Conservation (phyloP, 1,140 invertebrate genomes). For the Apis dorsata region DNA sequence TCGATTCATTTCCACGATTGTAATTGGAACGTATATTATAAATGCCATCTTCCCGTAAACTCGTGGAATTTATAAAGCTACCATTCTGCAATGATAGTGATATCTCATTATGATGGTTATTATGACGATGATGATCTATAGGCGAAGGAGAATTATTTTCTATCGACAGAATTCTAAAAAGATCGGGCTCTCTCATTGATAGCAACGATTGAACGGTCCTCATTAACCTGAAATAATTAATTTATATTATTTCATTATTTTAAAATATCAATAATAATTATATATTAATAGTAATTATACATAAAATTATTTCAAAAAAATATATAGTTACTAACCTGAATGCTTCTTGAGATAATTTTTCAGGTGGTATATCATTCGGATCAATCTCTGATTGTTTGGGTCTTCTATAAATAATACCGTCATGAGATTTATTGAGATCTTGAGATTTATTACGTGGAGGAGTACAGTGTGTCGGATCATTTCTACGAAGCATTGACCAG, state of each 20-base stretch:
- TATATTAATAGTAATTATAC: background rate
- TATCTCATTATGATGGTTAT: constrained; percentile 56
- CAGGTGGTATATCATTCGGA: constrained; percentile 81
- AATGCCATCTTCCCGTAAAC: constrained; percentile 37
- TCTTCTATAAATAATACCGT: constrained; percentile 67
- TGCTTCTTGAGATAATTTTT: constrained; percentile 85
- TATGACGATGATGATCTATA: constrained; percentile 26
- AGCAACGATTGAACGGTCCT: constrained; percentile 85
- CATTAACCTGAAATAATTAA: constrained; percentile 77
- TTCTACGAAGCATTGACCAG: constrained; percentile 76
- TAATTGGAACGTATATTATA: constrained; percentile 29
- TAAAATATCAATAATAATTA: background rate
- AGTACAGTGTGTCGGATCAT: constrained; percentile 68
- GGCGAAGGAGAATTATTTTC: constrained; percentile 60
- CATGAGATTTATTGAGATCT: constrained; percentile 66
- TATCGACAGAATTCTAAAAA: constrained; percentile 76
- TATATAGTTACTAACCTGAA: constrained; percentile 75
- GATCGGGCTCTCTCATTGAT: constrained; percentile 83
- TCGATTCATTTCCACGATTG: constrained; percentile 53
- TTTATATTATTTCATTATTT: background rate
- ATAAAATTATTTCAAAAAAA: background rate
- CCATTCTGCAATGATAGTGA: constrained; percentile 55
- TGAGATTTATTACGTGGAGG: constrained; percentile 66
- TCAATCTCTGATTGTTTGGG: constrained; percentile 68
- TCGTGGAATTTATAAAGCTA: constrained; percentile 69